These are phyloP conservation scores for Halichoerus grypus DNA, from an alignment of 2,113 vertebrate genomes.

Conservation along the genomic window DNA sequence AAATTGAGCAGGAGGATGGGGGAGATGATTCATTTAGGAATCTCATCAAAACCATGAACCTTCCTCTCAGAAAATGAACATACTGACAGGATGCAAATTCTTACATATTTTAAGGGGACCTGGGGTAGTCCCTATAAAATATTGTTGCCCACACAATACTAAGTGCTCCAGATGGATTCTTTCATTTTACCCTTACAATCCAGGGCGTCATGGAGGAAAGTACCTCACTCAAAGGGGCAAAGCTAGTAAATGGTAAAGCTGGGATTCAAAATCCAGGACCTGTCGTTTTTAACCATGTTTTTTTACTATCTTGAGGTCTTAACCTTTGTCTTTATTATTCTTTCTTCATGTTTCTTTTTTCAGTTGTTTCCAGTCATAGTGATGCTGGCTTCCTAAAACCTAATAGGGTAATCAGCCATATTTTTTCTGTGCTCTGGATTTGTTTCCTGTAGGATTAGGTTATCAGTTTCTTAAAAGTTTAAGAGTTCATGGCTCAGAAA, in stretches of 20 bases:
- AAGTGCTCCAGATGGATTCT: background rate
- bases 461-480: background rate
- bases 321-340: background rate
- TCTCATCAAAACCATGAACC: background rate
- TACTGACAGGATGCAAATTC: background rate
- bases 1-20: background rate
- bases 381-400: background rate
- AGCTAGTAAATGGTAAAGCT: background rate
- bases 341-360: background rate
- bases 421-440: background rate
- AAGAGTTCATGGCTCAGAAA: background rate
- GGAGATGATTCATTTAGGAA: background rate
- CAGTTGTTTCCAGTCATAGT: background rate
- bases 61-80: background rate
- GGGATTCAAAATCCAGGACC: background rate
- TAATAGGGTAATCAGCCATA: background rate
- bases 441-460: background rate
- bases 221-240: background rate
- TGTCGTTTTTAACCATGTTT: background rate
- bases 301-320: background rate
- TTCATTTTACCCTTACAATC: background rate
- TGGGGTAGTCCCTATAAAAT: background rate
- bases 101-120: slow-evolving; percentile 12
- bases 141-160: background rate
- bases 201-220: background rate